phyloP scores from a whole-genome alignment of 2,113 vertebrate species.

The Smithornis capensis region DNA sequence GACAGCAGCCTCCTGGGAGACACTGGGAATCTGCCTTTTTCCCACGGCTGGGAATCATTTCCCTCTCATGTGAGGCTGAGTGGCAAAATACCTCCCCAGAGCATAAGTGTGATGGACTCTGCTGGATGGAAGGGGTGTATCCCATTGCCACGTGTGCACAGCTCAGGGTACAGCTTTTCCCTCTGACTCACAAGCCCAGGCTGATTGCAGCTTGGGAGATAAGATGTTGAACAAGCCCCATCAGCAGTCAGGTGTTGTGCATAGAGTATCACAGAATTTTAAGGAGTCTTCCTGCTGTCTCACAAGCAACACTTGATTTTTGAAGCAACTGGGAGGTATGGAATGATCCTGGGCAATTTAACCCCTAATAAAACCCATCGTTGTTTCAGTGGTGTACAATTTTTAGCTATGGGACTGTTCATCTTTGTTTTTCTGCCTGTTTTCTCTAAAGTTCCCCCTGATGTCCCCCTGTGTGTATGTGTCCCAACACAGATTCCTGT shows the following conservation, averaged over 20 bases:
- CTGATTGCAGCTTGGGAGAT: neutral
- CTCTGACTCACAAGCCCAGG: neutral
- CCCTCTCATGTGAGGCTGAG: neutral
- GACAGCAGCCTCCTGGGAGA: neutral
- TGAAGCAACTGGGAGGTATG: neutral
- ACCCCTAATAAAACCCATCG: accelerated
- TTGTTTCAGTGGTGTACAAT: neutral
- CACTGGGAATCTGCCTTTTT: neutral
- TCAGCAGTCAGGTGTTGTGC: neutral
- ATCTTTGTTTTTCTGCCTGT: neutral
- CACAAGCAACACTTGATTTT: neutral
- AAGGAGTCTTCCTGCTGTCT: neutral
- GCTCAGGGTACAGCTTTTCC: neutral
- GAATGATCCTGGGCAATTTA: neutral
- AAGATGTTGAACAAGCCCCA: neutral
- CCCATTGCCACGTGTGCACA: neutral
- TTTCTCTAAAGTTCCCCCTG: neutral
- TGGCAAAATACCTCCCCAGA: neutral
- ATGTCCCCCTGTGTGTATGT: neutral
- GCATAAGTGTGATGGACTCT: neutral
- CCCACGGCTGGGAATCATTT: accelerated
- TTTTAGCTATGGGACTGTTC: neutral
- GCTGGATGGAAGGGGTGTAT: neutral
- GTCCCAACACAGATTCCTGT: neutral
- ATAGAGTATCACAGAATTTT: neutral